phyloP scores from a whole-genome alignment of 2,888 invertebrate genomes.

The Ernsta delagoae region DNA sequence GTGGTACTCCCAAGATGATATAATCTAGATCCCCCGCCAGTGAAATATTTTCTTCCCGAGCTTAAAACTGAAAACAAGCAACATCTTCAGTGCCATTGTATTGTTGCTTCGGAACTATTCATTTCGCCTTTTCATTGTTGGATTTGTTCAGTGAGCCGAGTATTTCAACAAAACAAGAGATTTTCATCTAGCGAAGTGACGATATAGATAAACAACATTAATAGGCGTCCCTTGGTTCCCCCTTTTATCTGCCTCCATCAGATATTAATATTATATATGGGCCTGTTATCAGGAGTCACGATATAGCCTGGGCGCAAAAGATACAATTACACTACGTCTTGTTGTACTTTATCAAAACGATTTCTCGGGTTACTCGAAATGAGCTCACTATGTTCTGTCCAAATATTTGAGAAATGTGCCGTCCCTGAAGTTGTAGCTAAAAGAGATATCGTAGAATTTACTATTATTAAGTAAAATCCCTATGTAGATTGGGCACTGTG shows the following conservation, averaged over 20 bases:
- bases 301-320: slow-evolving; percentile 42
- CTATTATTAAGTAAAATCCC: too few species aligned
- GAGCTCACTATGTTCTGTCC: slow-evolving; percentile 32
- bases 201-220: slow-evolving; percentile 37
- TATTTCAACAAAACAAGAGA: slow-evolving; percentile 43
- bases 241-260: slow-evolving; percentile 40
- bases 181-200: slow-evolving; percentile 42
- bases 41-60: slow-evolving; percentile 27
- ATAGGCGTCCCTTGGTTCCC: slow-evolving; percentile 38
- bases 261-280: slow-evolving; percentile 45
- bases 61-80: slow-evolving; percentile 35
- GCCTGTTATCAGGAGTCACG: slow-evolving; percentile 43
- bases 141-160: slow-evolving; percentile 40
- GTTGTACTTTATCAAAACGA: slow-evolving; percentile 30
- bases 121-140: slow-evolving; percentile 43
- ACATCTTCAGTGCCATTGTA: slow-evolving; percentile 36
- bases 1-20: slow-evolving; percentile 23
- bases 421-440: slow-evolving; percentile 12
- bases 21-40: slow-evolving; percentile 24
- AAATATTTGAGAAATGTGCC: slow-evolving; percentile 25
- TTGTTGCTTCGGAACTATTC: slow-evolving; percentile 38
- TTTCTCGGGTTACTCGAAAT: slow-evolving; percentile 34
- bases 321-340: slow-evolving; percentile 44
- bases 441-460: slow-evolving; percentile 9
- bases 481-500: too few species aligned